Evolutionary conservation across 2,113 vertebrate genomes (phyloP).

Genomic region (Leuciscus idus): DNA sequence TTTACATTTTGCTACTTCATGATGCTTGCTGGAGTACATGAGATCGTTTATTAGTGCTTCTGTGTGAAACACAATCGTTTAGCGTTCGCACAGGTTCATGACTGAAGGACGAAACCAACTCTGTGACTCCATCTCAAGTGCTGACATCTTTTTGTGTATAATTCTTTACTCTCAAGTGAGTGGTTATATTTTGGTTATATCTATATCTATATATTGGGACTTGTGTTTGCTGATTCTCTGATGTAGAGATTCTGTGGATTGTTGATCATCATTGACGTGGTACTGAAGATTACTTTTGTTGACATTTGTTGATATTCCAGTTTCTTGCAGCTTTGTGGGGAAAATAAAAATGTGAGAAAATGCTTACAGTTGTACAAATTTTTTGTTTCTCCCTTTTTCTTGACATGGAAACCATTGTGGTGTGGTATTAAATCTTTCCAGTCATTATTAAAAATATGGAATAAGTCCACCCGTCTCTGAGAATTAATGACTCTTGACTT

Average conservation of each 20-base stretch:
- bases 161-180: conserved; percentile 76
- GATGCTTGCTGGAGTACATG: conserved; percentile 2
- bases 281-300: conserved; percentile 82
- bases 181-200: conserved; percentile 70
- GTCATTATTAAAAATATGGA: conserved; percentile 88
- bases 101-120: neutral
- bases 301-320: conserved; percentile 80
- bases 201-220: conserved; percentile 62
- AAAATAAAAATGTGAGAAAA: conserved; percentile 78
- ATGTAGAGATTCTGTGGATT: conserved; percentile 87
- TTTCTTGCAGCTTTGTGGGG: conserved; percentile 84
- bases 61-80: neutral
- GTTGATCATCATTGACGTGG: conserved; percentile 89
- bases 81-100: neutral
- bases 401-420: conserved; percentile 84
- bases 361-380: conserved; percentile 81
- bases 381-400: conserved; percentile 77
- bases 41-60: neutral
- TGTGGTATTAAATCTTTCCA: conserved; percentile 88
- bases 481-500: neutral
- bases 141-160: conserved; percentile 77
- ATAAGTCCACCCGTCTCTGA: conserved; percentile 60
- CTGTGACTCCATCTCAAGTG: conserved; percentile 78
- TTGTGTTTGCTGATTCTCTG: conserved; percentile 65
- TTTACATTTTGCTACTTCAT: conserved; percentile 31